These are phyloP conservation scores for Dipodomys spectabilis DNA, from an alignment of 2,113 vertebrate genomes.

Conservation along the genomic window DNA sequence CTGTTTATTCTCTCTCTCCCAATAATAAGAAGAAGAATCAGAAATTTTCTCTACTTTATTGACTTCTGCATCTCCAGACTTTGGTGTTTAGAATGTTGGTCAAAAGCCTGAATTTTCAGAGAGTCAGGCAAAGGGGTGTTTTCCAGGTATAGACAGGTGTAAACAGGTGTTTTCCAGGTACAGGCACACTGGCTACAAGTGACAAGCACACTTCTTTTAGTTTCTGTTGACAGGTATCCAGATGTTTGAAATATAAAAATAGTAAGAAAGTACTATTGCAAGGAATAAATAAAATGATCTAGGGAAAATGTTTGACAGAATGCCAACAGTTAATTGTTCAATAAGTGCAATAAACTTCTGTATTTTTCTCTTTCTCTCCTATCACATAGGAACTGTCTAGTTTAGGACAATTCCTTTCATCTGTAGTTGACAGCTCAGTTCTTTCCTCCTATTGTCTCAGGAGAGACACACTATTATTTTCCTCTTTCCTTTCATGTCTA, in stretches of 20 bases:
- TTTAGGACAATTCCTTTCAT: background rate
- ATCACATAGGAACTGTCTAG: conserved; percentile 28
- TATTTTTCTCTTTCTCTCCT: background rate
- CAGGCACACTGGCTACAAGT: background rate
- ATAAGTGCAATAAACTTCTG: background rate
- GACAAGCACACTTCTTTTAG: background rate
- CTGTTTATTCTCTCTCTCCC: background rate
- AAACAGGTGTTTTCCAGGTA: conserved; percentile 1
- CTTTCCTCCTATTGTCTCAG: background rate
- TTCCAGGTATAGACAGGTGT: background rate
- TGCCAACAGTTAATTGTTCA: conserved; percentile 21
- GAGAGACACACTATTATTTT: background rate
- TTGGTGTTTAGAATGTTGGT: background rate
- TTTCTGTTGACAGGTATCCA: conserved; percentile 5
- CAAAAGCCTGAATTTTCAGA: background rate
- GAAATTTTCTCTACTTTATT: background rate
- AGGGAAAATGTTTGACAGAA: conserved; percentile 26
- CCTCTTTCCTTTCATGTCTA: background rate
- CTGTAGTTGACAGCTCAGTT: background rate
- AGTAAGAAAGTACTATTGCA: background rate
- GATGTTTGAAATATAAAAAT: conserved; percentile 47
- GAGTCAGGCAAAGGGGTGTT: background rate
- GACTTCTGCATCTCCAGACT: background rate
- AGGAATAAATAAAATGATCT: conserved; percentile 48
- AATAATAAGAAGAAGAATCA: background rate